A percentile compares a stretch with the other conserved stretches of the same genome.
phyloP scores from a whole-genome alignment of 2,113 vertebrate species.

The Tragelaphus strepsiceros region DNA sequence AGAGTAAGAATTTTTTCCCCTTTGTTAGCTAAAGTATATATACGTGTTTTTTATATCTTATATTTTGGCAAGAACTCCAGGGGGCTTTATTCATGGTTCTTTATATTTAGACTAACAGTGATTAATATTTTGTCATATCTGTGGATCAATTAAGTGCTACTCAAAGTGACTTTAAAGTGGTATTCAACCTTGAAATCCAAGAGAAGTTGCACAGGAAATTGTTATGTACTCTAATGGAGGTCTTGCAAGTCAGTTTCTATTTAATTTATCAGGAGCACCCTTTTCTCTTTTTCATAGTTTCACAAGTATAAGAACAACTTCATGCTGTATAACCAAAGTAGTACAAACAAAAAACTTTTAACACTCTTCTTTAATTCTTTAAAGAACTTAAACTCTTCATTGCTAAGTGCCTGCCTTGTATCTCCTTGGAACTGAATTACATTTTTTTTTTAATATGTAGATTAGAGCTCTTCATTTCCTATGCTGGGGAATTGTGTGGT shows the following conservation, averaged over 20 bases:
- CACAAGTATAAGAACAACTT: neutral
- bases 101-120: slow-evolving; percentile 1
- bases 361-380: neutral
- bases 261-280: neutral
- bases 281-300: neutral
- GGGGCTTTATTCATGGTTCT: neutral
- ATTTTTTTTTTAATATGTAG: neutral
- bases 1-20: neutral
- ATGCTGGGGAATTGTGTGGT: neutral
- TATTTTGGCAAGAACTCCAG: neutral
- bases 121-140: neutral
- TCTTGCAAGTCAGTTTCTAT: neutral
- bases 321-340: neutral
- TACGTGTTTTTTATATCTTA: neutral
- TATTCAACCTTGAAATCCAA: slow-evolving; percentile 13
- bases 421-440: neutral
- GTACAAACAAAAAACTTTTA: neutral
- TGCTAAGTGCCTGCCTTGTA: neutral
- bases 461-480: neutral
- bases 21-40: neutral
- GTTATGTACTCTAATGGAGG: neutral
- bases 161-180: neutral
- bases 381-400: too few relatives aligned
- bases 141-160: neutral
- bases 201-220: slow-evolving; percentile 2